These are phyloP conservation scores for Micromussa lordhowensis DNA, from an alignment of 92 coral and sea anemone species.

Conservation along the genomic window DNA sequence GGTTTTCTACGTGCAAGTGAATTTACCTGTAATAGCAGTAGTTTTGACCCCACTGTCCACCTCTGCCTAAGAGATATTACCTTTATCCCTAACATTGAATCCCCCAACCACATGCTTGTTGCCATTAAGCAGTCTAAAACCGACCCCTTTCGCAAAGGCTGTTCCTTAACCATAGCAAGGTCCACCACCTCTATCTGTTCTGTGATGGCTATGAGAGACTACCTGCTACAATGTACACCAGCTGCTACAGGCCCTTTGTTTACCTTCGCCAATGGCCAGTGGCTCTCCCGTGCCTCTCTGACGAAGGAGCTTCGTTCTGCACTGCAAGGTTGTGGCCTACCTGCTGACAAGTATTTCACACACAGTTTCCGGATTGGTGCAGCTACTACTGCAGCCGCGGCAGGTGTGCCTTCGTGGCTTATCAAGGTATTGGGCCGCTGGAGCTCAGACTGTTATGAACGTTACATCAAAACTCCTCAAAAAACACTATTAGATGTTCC, in stretches of 20 bases:
- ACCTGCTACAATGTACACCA: background rate
- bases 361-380: conserved; percentile 12
- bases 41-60: background rate
- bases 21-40: background rate
- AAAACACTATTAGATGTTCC: background rate
- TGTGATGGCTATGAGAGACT: conserved; percentile 11
- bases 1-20: conserved; percentile 9
- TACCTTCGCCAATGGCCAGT: background rate
- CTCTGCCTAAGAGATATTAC: background rate
- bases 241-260: background rate
- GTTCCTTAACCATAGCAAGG: too few relatives aligned
- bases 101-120: conserved; percentile 6
- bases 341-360: background rate
- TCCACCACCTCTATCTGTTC: too few relatives aligned
- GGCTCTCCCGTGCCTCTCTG: background rate
- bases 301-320: background rate
- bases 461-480: background rate
- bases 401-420: background rate
- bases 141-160: too few relatives aligned
- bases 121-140: background rate
- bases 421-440: conserved; percentile 2
- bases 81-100: conserved; percentile 6
- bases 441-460: background rate
- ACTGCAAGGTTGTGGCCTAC: background rate
- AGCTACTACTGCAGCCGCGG: background rate